Base-by-base conservation (phyloP, 2,888 invertebrate species). In the Eristalis arbustorum region DNA sequence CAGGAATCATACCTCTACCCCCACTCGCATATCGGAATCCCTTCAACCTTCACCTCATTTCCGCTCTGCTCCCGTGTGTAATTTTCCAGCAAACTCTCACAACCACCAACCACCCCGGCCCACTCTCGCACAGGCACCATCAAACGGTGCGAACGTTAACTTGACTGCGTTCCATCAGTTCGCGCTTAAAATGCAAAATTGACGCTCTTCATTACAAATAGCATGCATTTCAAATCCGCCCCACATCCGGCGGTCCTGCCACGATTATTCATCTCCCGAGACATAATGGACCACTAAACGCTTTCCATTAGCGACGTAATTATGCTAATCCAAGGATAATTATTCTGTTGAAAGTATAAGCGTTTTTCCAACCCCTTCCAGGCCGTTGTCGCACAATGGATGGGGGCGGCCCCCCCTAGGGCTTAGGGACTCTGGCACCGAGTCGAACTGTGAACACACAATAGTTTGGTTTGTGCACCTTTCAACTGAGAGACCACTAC, bases 211-310 rank as follows among this genome's bases (percentile, higher is more conserved):
- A 75, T 84, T 84, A 78, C 25, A n/a, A 18, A 63, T 40, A 66
- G 74, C 69, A 37, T 69, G 67, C 64, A 77, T 81, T 80, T 84
- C 64, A 81, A 81, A 73, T 81, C 73, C 28, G 8, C 5, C 31
- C 81, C 76, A 77, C 77, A 77, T 73, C 81, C 85, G 73, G 61
- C 68, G 81, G 77, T 85, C 71, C 71, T 80, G 59, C 42, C 73
- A 77, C 76, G 77, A 77, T 81, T 77, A 82, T 83, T 87, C 87
- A 74, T 82, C 82, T 82, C 76, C 63, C 78, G 75, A 78, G 87
- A 82, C 74, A 75, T 87, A 87, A 87, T 87, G 87, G 82, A 82
- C 87, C 82, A 78, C 87, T 87, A 87, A 87, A 87, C 87, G 82
- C 72, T 87, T 83, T 83, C 87, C 87, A 87, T 87, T 87, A 87